A percentile compares a stretch with the other conserved stretches of the same genome.
Conservation (phyloP, 1,140 invertebrate genomes). For the Drosophila ohnishii region DNA sequence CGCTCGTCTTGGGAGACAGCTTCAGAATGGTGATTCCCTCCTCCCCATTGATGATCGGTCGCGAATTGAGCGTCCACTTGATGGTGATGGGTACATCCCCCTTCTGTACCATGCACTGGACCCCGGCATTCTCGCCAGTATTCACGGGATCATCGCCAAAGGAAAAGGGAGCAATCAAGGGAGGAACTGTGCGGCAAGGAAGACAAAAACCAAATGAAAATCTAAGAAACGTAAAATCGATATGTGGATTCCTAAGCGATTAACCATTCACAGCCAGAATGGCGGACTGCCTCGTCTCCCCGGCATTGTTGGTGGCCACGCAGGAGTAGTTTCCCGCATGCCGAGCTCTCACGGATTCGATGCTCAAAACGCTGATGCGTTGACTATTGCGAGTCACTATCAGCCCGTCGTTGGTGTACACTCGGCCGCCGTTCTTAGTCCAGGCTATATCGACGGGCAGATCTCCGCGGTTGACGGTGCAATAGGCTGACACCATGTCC, state of each 20-base stretch:
- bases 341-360: conserved; percentile 86
- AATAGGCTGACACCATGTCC: conserved; percentile 88
- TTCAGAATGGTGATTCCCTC: conserved; percentile 85
- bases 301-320: conserved; percentile 89
- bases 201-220: conserved; percentile 28
- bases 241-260: background rate
- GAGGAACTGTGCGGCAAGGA: conserved; percentile 74
- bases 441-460: conserved; percentile 91
- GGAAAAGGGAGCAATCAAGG: conserved; percentile 85
- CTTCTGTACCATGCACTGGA: conserved; percentile 89
- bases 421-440: conserved; percentile 83
- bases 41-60: conserved; percentile 76
- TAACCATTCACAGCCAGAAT: conserved; percentile 87
- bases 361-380: conserved; percentile 87
- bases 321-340: conserved; percentile 89
- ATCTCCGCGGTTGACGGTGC: conserved; percentile 93
- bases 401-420: conserved; percentile 83
- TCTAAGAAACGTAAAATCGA: conserved; percentile 16
- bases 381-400: conserved; percentile 86
- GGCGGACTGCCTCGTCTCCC: conserved; percentile 87
- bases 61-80: conserved; percentile 85
- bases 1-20: conserved; percentile 88
- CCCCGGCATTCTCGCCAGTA: conserved; percentile 89
- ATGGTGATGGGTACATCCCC: conserved; percentile 89
- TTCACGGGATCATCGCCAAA: conserved; percentile 89